A percentile compares a stretch with the other conserved stretches of the same genome.
Evolutionary conservation across 2,113 vertebrate genomes (phyloP).

Genomic region (Oreochromis spilurus): DNA sequence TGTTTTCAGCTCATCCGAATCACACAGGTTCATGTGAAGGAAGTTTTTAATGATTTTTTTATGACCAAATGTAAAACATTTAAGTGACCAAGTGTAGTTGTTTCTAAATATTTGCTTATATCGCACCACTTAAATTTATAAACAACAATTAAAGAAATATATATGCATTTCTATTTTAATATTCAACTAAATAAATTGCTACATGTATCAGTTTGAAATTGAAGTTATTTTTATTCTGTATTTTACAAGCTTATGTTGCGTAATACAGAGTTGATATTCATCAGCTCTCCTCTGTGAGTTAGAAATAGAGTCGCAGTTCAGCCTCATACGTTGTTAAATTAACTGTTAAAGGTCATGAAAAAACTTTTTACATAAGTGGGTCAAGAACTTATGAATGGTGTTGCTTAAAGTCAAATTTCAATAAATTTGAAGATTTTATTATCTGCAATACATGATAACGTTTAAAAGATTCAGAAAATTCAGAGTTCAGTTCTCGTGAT

Average conservation of each 20-base stretch:
- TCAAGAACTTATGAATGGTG: not conserved
- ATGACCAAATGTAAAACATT: not conserved
- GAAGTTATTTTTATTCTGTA: not conserved
- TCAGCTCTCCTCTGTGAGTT: not conserved
- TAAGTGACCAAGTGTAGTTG: not conserved
- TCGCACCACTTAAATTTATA: not conserved
- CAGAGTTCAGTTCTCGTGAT: not conserved
- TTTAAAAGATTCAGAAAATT: not conserved
- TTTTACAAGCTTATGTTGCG: not conserved
- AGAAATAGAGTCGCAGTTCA: not conserved
- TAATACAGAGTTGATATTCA: not conserved
- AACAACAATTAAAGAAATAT: not conserved
- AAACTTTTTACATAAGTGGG: not conserved
- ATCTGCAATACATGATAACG: not conserved
- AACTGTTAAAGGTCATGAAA: not conserved
- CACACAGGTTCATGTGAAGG: not conserved
- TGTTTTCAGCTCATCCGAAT: not conserved
- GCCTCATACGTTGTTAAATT: not conserved
- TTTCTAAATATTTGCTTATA: not conserved
- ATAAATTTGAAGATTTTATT: not conserved
- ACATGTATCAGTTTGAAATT: not conserved
- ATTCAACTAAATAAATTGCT: slow-evolving; percentile 44
- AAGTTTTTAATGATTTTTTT: not conserved
- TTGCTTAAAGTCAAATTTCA: not conserved
- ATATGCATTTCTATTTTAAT: not conserved